Evolutionary conservation across 2,888 invertebrate genomes (phyloP).

Genomic region (Sicus ferrugineus): DNA sequence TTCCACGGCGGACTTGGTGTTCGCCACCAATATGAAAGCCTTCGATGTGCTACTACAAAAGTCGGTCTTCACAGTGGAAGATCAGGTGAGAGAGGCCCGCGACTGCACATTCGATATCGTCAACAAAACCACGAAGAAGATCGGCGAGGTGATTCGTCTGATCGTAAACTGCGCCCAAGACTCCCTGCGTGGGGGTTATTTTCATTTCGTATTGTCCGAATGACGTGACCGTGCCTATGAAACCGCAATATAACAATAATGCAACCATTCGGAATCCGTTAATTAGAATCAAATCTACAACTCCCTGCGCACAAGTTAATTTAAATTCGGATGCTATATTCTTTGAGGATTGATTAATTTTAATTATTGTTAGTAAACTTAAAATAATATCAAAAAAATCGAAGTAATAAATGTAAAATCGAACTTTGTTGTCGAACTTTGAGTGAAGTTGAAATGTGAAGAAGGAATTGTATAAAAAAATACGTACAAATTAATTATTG

Average conservation of each 20-base stretch:
- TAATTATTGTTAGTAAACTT: no score
- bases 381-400: no score
- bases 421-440: no score
- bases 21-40: constrained; percentile 21
- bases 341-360: no score
- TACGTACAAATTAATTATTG: no score
- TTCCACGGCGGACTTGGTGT: constrained; percentile 13
- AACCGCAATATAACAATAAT: constrained; percentile 1
- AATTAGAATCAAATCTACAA: background rate
- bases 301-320: constrained; percentile 1
- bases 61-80: constrained; percentile 3
- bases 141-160: constrained; percentile 17
- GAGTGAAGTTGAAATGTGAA: no score
- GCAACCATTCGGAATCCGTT: constrained; percentile 37
- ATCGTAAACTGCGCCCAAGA: constrained; percentile 28
- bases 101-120: constrained; percentile 33
- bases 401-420: no score
- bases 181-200: no score
- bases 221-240: constrained; percentile 6
- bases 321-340: no score
- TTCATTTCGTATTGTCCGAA: constrained; percentile 17
- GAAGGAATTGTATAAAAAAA: no score
- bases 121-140: background rate
- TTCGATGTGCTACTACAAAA: constrained; percentile 30
- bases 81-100: constrained; percentile 20